Percentiles rank a stretch among this genome's conserved stretches.
phyloP scores from a whole-genome alignment of 2,888 invertebrate genomes.

The Trissolcus brochymenae region DNA sequence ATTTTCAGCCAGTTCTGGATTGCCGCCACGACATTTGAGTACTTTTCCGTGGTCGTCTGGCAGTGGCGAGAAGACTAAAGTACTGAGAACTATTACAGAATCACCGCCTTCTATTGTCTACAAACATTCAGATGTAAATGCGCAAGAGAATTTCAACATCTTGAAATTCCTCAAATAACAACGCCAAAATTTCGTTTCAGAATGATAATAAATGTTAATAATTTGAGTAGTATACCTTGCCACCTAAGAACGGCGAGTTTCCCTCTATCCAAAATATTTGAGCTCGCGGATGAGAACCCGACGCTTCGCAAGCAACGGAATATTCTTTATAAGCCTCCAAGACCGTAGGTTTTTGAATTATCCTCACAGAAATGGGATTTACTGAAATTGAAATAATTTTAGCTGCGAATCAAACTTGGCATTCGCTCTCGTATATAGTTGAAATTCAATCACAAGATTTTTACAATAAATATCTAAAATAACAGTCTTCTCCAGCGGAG shows the following conservation, averaged over 20 bases:
- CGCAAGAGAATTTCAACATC: constrained; percentile 1
- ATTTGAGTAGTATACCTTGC: constrained; percentile 79
- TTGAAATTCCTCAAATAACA: not conserved
- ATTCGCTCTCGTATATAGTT: not conserved
- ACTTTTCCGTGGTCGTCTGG: constrained; percentile 91
- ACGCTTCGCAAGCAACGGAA: constrained; percentile 87
- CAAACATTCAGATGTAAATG: constrained; percentile 5
- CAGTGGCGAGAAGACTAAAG: constrained; percentile 86
- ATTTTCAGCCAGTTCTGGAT: constrained; percentile 86
- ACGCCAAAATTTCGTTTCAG: not conserved
- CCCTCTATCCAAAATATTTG: constrained; percentile 91
- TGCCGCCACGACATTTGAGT: constrained; percentile 90
- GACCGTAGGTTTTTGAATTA: constrained; percentile 85
- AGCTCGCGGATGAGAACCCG: constrained; percentile 91
- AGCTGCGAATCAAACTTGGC: not conserved
- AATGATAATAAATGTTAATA: constrained; percentile 3
- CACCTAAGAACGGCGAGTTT: constrained; percentile 85
- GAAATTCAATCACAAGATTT: constrained; percentile 72
- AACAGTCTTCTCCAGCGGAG: constrained; percentile 89
- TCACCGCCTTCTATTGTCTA: constrained; percentile 71
- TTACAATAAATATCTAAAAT: constrained; percentile 90
- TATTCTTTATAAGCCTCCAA: constrained; percentile 88
- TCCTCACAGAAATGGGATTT: constrained; percentile 86
- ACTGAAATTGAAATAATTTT: constrained; percentile 78
- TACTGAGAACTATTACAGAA: constrained; percentile 86